Percentiles rank a stretch among this genome's conserved stretches.
Conservation (phyloP, 1,140 invertebrate species). For the Drosophila mauritiana region DNA sequence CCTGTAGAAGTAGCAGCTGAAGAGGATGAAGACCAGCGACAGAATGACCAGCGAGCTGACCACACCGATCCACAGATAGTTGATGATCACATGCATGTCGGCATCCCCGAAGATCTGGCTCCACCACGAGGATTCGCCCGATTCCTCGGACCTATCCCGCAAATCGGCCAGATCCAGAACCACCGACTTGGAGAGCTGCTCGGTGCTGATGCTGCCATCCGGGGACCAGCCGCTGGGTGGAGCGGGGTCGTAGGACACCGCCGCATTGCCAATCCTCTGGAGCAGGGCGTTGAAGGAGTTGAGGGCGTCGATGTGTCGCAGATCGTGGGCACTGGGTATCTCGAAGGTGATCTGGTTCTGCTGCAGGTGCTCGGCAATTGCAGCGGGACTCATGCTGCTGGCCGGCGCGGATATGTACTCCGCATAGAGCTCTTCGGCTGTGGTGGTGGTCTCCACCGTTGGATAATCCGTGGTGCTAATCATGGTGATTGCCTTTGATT, state of each 20-base stretch:
- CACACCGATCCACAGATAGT: conserved; percentile 84
- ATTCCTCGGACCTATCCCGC: conserved; percentile 42
- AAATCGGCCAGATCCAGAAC: conserved; percentile 78
- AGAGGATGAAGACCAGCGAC: conserved; percentile 79
- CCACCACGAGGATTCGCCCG: conserved; percentile 35
- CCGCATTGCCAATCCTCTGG: conserved; percentile 70
- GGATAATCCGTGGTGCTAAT: conserved; percentile 59
- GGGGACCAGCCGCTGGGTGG: conserved; percentile 33
- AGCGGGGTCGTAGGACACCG: conserved; percentile 34
- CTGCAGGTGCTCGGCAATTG: conserved; percentile 74
- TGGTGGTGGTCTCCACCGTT: conserved; percentile 47
- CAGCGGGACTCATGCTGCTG: conserved; percentile 79
- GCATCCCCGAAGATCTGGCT: conserved; percentile 65
- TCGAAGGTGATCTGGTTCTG: conserved; percentile 83
- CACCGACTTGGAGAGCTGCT: conserved; percentile 78
- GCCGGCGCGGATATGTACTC: conserved; percentile 69
- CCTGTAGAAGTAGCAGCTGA: conserved; percentile 82
- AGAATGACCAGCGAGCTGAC: conserved; percentile 76
- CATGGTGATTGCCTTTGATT: conserved; percentile 18
- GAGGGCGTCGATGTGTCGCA: conserved; percentile 78
- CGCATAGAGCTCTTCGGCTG: conserved; percentile 47
- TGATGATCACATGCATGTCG: conserved; percentile 79
- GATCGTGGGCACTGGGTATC: conserved; percentile 75
- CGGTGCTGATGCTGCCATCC: conserved; percentile 67
- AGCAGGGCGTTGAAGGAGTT: conserved; percentile 76